Base-by-base conservation (phyloP, 2,888 invertebrate species). In the Hipparchia sbordonii region DNA sequence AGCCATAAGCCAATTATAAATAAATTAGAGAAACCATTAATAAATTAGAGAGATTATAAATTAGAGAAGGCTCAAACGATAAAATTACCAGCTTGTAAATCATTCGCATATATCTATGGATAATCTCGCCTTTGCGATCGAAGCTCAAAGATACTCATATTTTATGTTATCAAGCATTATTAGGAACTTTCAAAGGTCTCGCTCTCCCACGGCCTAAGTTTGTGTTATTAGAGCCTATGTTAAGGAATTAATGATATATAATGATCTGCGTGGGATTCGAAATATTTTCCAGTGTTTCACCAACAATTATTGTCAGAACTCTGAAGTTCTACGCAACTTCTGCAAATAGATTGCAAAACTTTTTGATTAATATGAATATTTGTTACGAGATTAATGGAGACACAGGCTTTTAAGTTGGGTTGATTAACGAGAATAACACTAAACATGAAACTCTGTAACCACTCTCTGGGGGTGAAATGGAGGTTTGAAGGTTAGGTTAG, bases 261-360 rank as follows among this genome's bases (percentile, higher is more conserved):
- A 72, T 72, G 59, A 61, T 70, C 45, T 60, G 72, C 70, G 74
- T 74, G 62, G 72, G 74, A 61, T 72, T 63, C 9, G 59, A 59
- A 60, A 61, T 46, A 63, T 63, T 52, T 12, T 65, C 39, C 12
- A 72, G 66, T 13, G 46, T 69, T 72, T 72, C 51, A 33, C 48
- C 60, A 68, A 56, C 48, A 13, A 8, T n/a, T 51, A 10, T 51
- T 52, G n/a, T 39, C 0, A 60, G 39, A 60, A 23, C 60, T 60
- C 12, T 9, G 9, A 0, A 60, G 45, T 12, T 39, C 56, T 7
- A 13, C 56, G 6, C 13, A 57, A 13, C 56, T 57, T 57, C 6
- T 7, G 52, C 7, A 6, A 23, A 6, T 57, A 57, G 2, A 57
- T 8, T 5, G 13, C 13, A 57, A 13, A 57, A 57, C 23, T 57